These are phyloP conservation scores for Euglossa dilemma DNA, from an alignment of 1,140 invertebrate genomes.

Conservation along the genomic window DNA sequence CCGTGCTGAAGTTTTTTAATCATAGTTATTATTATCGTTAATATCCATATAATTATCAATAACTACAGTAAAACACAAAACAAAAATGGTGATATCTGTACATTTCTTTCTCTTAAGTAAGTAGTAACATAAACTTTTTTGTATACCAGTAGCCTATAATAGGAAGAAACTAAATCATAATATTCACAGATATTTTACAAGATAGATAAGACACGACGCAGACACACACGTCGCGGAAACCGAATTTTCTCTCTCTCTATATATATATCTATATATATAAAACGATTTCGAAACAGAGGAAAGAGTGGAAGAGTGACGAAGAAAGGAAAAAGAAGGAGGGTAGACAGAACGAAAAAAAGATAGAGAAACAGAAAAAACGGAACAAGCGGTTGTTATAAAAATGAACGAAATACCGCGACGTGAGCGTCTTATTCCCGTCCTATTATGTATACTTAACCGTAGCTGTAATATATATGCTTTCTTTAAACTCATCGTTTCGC, in stretches of 20 bases:
- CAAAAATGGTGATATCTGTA: constrained; percentile 82
- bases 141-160: constrained; percentile 81
- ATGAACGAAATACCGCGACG: constrained; percentile 63
- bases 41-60: constrained; percentile 84
- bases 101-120: constrained; percentile 79
- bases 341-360: neutral
- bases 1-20: constrained; percentile 76
- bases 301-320: neutral
- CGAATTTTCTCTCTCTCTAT: neutral
- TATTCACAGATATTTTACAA: constrained; percentile 84
- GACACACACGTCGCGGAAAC: constrained; percentile 70
- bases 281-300: constrained; percentile 16
- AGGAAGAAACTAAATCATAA: constrained; percentile 83
- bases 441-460: constrained; percentile 74
- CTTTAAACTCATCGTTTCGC: constrained; percentile 65
- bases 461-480: constrained; percentile 77
- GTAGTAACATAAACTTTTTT: constrained; percentile 80
- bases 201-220: constrained; percentile 74
- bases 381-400: constrained; percentile 42
- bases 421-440: constrained; percentile 69
- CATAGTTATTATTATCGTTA: constrained; percentile 84
- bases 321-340: neutral
- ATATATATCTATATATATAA: constrained; percentile 14
- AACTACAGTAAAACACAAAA: constrained; percentile 84
- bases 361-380: constrained; percentile 6